Evolutionary conservation across 64 coral and sea anemone genomes (phyloP).

Genomic region (Platygyra sinensis): DNA sequence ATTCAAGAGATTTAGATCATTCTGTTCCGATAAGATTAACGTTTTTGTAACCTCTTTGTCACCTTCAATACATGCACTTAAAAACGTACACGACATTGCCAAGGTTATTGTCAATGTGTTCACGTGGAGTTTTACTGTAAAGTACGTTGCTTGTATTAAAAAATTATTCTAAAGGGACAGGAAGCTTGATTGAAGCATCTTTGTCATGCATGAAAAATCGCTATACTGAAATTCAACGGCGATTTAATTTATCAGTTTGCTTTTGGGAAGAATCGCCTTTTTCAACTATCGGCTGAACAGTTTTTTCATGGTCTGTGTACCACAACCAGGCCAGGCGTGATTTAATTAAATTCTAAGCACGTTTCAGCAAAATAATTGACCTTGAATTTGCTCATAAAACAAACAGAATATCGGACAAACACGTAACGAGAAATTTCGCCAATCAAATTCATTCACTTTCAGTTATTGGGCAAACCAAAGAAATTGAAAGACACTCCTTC

Average conservation of each 20-base stretch:
- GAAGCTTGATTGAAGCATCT: not conserved
- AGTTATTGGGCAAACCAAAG: not conserved
- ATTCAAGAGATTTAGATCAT: not conserved
- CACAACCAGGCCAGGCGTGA: not conserved
- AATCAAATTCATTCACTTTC: not conserved
- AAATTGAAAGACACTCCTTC: too few species aligned
- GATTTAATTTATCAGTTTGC: not conserved
- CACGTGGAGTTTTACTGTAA: not conserved
- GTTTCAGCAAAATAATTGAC: not conserved
- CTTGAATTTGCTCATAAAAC: not conserved
- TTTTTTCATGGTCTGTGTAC: not conserved
- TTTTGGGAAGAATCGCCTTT: not conserved
- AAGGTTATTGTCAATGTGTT: not conserved
- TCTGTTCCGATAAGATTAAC: not conserved
- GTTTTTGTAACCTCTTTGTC: not conserved
- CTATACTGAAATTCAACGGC: not conserved
- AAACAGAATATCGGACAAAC: not conserved
- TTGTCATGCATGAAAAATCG: not conserved
- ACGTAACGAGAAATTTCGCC: not conserved
- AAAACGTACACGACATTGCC: not conserved
- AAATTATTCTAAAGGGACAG: not conserved
- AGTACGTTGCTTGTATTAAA: not conserved
- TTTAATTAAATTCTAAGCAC: constrained; percentile 15
- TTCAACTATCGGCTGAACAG: not conserved
- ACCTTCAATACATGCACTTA: not conserved